A percentile compares a stretch with the other conserved stretches of the same genome.
phyloP scores from a whole-genome alignment of 2,113 vertebrate genomes.

The Dryoscopus gambensis region DNA sequence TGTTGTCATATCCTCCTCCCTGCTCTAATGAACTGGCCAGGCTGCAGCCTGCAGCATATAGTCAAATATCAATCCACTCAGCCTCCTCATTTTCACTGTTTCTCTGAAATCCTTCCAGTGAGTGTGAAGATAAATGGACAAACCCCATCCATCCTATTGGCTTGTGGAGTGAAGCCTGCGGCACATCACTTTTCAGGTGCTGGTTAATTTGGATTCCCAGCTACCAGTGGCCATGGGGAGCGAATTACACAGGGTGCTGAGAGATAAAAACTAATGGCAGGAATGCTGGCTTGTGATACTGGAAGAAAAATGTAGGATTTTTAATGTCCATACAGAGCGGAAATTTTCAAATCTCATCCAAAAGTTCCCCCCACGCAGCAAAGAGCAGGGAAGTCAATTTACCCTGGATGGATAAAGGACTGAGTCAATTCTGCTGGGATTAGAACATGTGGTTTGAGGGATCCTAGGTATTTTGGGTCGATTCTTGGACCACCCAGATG shows the following conservation, averaged over 20 bases:
- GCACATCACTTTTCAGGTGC: not conserved
- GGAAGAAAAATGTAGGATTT: slow-evolving; percentile 24
- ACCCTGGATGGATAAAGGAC: slow-evolving; percentile 46
- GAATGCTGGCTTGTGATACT: not conserved
- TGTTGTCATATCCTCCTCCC: slow-evolving; percentile 40
- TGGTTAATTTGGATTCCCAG: slow-evolving; percentile 3
- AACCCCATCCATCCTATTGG: not conserved
- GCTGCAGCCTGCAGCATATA: slow-evolving; percentile 7
- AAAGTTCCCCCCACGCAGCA: slow-evolving; percentile 26
- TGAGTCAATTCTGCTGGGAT: slow-evolving; percentile 64
- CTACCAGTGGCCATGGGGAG: not conserved
- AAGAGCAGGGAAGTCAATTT: slow-evolving; percentile 52
- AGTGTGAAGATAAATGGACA: slow-evolving; percentile 1
- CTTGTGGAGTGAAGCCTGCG: not conserved
- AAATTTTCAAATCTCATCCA: slow-evolving; percentile 52
- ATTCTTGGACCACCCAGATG: slow-evolving; percentile 59
- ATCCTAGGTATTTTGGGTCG: slow-evolving; percentile 45
- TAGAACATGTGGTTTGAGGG: slow-evolving; percentile 56
- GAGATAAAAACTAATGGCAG: slow-evolving; percentile 2
- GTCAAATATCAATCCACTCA: slow-evolving; percentile 4
- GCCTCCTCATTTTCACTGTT: slow-evolving; percentile 10
- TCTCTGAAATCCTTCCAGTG: slow-evolving; percentile 37
- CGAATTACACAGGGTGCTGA: not conserved
- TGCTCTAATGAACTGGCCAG: not conserved
- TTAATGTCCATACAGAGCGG: not conserved